Evolutionary conservation across 2,797 vertebrate genomes (phyloP).

Genomic region (Florisuga fusca): DNA sequence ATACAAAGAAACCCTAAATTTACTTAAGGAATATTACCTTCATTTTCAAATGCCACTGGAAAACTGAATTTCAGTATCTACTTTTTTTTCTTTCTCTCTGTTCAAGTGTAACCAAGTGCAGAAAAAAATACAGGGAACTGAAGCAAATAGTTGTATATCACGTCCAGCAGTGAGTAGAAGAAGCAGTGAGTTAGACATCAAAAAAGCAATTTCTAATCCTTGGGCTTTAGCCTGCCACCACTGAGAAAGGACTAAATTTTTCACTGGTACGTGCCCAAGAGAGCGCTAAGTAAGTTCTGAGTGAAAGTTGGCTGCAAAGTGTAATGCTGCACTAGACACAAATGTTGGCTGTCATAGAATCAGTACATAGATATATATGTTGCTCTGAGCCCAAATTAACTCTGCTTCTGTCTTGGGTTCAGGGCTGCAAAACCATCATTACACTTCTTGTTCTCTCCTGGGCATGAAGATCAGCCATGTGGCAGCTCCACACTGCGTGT

Average conservation of each 20-base stretch:
- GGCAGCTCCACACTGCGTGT: not conserved
- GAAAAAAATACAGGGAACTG: not conserved
- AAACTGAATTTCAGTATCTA: not conserved
- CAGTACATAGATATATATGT: not conserved
- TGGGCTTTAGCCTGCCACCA: not conserved
- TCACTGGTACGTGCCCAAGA: not conserved
- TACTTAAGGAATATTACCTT: not conserved
- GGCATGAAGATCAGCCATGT: not conserved
- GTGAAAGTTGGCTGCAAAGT: not conserved
- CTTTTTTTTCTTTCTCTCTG: not conserved
- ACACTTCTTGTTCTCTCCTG: not conserved
- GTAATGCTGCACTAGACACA: fast-evolving
- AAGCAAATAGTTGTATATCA: not conserved
- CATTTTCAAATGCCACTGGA: not conserved
- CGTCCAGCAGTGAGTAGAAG: not conserved
- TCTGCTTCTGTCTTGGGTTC: not conserved
- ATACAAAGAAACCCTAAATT: not conserved
- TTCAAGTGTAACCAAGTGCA: not conserved
- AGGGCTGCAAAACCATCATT: not conserved
- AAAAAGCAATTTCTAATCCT: not conserved
- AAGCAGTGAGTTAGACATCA: not conserved
- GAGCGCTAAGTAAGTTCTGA: not conserved
- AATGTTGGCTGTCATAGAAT: not conserved
- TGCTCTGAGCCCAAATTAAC: not conserved
- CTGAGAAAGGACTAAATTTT: not conserved